phyloP scores from a whole-genome alignment of 1,140 invertebrate species.

The Anagrus nilaparvatae region DNA sequence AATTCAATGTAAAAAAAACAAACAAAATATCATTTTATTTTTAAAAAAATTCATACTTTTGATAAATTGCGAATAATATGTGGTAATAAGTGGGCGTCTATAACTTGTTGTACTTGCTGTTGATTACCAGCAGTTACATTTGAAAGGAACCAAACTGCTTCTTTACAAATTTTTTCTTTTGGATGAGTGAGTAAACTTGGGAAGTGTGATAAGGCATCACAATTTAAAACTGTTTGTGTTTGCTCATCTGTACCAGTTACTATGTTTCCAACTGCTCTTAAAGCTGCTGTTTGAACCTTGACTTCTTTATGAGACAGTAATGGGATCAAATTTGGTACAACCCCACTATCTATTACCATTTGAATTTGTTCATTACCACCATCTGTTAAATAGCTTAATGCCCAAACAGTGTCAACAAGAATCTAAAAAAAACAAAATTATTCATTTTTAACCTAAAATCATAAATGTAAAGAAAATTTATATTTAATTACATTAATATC shows the following conservation, averaged over 20 bases:
- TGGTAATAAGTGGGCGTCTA: slow-evolving; percentile 88
- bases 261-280: slow-evolving; percentile 96
- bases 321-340: slow-evolving; percentile 90
- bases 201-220: slow-evolving; percentile 85
- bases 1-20: neutral
- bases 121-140: slow-evolving; percentile 99
- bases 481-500: slow-evolving; percentile 76
- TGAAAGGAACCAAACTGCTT: slow-evolving; percentile 98
- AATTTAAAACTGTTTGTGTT: slow-evolving; percentile 62
- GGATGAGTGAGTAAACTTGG: slow-evolving; percentile 78
- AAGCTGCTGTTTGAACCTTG: slow-evolving; percentile 94
- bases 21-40: neutral
- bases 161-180: slow-evolving; percentile 79
- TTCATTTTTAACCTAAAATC: slow-evolving; percentile 3
- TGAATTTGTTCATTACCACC: slow-evolving; percentile 98
- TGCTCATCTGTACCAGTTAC: slow-evolving; percentile 98
- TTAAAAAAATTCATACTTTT: slow-evolving; percentile 38
- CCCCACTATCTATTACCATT: slow-evolving; percentile 94
- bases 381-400: slow-evolving; percentile 96
- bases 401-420: slow-evolving; percentile 98
- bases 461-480: slow-evolving; percentile 6
- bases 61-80: slow-evolving; percentile 86
- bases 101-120: slow-evolving; percentile 92
- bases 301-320: slow-evolving; percentile 92
- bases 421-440: slow-evolving; percentile 54